Evolutionary conservation across 2,797 vertebrate species (phyloP), one percentile per base, ranked within the genome.

Genomic region (Centroberyx gerrardi): DNA sequence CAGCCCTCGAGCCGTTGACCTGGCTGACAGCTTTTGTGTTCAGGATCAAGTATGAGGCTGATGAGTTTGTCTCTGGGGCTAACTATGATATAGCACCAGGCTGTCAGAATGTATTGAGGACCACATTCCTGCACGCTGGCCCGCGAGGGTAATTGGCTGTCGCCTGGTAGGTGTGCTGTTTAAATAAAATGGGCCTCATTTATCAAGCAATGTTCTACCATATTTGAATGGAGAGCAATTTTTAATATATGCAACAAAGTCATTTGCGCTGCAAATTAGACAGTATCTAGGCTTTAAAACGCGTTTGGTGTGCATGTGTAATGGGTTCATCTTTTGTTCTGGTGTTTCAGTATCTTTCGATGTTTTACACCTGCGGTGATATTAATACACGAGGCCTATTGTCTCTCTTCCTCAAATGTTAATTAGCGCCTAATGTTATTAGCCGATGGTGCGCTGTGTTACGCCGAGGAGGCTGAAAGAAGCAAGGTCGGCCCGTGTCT

Each of bases 171-270:
- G 90, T 92, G 88, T 85, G 82, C 87, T 82, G 85, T 78, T 90
- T 88, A 90, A 89, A 88, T 86, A 75, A 88, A 93, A 93, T 62
- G 76, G 71, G 76, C 44, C 88, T 90, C 91, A 89, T 93, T 91
- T 67, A 89, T 93, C 91, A 93, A 87, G 82, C 46, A 0, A 55
- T 80, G 83, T 82, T 70, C 49, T 1, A 55, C 51, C 73, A 64
- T 74, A 82, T 76, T 79, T 85, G 64, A 72, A 67, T 60, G 72
- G 71, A 18, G 72, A 70, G 42, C 22, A 8, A 12, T 44, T 65
- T 84, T 17, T 86, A 79, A 81, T 81, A 62, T 38, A 78, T 78
- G 48, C 74, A 59, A 67, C 63, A 68, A 62, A 83, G 75, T 85
- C 60, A 78, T 85, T 88, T 66, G 72, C n/a, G 46, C 55, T 56